A percentile compares a stretch with the other conserved stretches of the same genome.
These are phyloP conservation scores for Amblyraja radiata DNA, from an alignment of 2,797 vertebrate species.

Conservation along the genomic window DNA sequence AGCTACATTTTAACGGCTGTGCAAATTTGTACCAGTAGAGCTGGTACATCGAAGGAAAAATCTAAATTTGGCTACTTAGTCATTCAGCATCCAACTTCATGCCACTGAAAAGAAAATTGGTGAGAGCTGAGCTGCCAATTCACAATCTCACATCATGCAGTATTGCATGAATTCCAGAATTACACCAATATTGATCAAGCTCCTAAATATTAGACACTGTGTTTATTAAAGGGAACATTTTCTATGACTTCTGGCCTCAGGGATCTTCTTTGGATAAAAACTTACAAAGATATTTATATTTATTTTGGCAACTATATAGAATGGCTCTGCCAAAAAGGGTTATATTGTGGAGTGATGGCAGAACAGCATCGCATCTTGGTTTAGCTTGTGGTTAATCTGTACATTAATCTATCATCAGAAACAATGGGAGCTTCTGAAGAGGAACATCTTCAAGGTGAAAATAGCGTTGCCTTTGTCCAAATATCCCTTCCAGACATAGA, in stretches of 20 bases:
- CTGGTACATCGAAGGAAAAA: not conserved
- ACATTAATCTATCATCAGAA: not conserved
- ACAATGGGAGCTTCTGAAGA: not conserved
- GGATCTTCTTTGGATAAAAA: not conserved
- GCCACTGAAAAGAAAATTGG: not conserved
- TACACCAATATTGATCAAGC: not conserved
- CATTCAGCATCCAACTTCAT: no score
- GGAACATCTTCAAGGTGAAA: not conserved
- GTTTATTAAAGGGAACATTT: not conserved
- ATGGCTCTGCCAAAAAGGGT: not conserved
- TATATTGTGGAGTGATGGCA: not conserved
- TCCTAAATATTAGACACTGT: not conserved
- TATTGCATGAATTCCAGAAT: not conserved
- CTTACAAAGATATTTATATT: not conserved
- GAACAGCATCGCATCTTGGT: not conserved
- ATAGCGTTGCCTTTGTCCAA: not conserved
- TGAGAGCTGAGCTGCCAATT: not conserved
- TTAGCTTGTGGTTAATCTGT: not conserved
- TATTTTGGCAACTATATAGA: not conserved
- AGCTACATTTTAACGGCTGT: not conserved
- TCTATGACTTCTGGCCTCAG: constrained; percentile 2
- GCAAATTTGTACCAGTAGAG: not conserved
- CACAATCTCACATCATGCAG: not conserved
- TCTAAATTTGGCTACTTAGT: not conserved
- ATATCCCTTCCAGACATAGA: not conserved